Conservation (phyloP, 1,140 invertebrate genomes). For the Chlorops oryzae region DNA sequence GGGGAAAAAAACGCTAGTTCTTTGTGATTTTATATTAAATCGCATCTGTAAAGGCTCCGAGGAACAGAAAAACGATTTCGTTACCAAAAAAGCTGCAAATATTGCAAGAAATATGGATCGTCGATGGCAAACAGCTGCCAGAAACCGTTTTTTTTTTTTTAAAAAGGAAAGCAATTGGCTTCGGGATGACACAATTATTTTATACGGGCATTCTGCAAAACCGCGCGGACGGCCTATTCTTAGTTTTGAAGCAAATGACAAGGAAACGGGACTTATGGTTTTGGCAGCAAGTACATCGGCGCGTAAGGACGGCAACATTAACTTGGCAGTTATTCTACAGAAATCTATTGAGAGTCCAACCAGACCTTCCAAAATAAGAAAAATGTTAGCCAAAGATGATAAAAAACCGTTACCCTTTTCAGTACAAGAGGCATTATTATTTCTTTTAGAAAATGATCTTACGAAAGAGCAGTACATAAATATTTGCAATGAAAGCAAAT, state of each 20-base stretch:
- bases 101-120: no score
- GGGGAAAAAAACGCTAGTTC: no score
- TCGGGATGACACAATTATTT: no score
- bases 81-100: no score
- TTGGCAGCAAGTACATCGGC: slow-evolving; percentile 2
- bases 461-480: slow-evolving; percentile 9
- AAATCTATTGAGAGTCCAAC: background rate
- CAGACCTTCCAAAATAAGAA: slow-evolving; percentile 1
- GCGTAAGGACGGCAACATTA: background rate
- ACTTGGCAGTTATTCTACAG: slow-evolving; percentile 7
- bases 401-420: background rate
- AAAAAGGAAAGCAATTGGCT: no score
- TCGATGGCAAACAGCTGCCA: no score
- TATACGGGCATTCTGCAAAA: no score
- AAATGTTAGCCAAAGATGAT: background rate
- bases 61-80: no score
- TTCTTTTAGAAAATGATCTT: slow-evolving; percentile 8
- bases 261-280: background rate
- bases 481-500: background rate
- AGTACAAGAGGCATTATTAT: slow-evolving; percentile 5
- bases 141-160: no score
- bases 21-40: no score
- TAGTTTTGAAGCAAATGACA: background rate
- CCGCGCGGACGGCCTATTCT: no score
- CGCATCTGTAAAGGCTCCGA: no score